phyloP scores from a whole-genome alignment of 1,140 invertebrate species.

The Drosophila oshimai region DNA sequence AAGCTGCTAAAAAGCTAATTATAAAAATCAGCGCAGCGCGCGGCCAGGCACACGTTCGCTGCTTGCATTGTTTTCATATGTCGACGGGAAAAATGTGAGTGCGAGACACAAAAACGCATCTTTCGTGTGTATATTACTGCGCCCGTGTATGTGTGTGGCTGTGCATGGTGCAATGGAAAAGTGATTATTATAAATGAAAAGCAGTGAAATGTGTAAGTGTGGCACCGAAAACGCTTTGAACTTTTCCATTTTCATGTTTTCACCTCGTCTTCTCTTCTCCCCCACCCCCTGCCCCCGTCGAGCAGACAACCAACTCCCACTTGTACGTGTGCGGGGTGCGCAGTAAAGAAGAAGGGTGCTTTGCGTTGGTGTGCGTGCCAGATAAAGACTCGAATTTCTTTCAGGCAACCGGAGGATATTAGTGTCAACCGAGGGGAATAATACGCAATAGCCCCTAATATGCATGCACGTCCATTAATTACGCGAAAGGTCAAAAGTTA shows the following conservation, averaged over 20 bases:
- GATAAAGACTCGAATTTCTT: slow-evolving; percentile 61
- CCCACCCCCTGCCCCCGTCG: background rate
- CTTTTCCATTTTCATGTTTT: slow-evolving; percentile 61
- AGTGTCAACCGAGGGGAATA: slow-evolving; percentile 53
- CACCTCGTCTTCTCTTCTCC: slow-evolving; percentile 35
- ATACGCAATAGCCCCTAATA: slow-evolving; percentile 42
- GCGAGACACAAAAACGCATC: slow-evolving; percentile 60
- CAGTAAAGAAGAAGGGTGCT: slow-evolving; percentile 52
- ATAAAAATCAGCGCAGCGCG: slow-evolving; percentile 76
- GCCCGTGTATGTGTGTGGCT: slow-evolving; percentile 19
- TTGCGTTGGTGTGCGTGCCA: slow-evolving; percentile 49
- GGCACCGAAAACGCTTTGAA: slow-evolving; percentile 50
- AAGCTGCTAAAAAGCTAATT: slow-evolving; percentile 79
- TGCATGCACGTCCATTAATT: slow-evolving; percentile 68
- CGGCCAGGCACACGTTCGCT: slow-evolving; percentile 23
- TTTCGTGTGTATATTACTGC: slow-evolving; percentile 31
- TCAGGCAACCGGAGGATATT: slow-evolving; percentile 57
- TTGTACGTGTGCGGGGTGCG: slow-evolving; percentile 70
- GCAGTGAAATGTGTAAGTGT: slow-evolving; percentile 73
- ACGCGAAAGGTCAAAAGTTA: slow-evolving; percentile 75
- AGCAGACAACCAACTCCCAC: slow-evolving; percentile 65
- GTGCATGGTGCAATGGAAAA: slow-evolving; percentile 74
- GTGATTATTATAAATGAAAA: slow-evolving; percentile 76
- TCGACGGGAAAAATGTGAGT: slow-evolving; percentile 60
- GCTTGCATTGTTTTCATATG: slow-evolving; percentile 51